Percentiles rank a stretch among this genome's conserved stretches.
phyloP scores from a whole-genome alignment of 2,113 vertebrate species.

The Trematomus loennbergii region DNA sequence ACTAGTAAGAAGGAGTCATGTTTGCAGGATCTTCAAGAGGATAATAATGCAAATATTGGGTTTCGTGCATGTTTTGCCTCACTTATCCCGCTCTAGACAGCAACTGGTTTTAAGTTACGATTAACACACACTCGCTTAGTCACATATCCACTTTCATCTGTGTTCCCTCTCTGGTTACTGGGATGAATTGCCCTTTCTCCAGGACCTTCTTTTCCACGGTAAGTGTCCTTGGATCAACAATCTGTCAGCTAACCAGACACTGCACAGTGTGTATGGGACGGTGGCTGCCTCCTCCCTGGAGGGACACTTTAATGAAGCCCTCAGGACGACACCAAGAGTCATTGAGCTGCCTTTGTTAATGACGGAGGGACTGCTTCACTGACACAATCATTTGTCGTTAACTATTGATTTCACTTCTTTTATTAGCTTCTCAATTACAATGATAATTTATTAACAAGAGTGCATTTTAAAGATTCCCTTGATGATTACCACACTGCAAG shows the following conservation, averaged over 20 bases:
- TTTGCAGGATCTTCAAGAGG: too few species aligned
- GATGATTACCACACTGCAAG: neutral
- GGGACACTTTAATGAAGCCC: conserved; percentile 30
- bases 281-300: conserved; percentile 10
- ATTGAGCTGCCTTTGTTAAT: neutral
- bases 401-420: conserved; percentile 21
- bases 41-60: too few species aligned
- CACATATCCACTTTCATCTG: conserved; percentile 36
- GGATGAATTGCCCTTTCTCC: conserved; percentile 62
- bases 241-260: conserved; percentile 47
- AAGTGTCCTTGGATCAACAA: conserved; percentile 53
- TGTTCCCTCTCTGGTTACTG: conserved; percentile 5
- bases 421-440: neutral
- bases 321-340: conserved; percentile 15
- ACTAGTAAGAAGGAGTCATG: too few species aligned
- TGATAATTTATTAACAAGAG: neutral
- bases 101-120: too few species aligned
- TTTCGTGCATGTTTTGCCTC: too few species aligned
- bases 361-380: conserved; percentile 5
- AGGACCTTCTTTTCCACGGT: conserved; percentile 26
- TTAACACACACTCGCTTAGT: conserved; percentile 1
- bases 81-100: too few species aligned
- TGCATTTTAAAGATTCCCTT: neutral
- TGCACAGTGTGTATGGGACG: conserved; percentile 11
- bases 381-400: neutral